phyloP scores from a whole-genome alignment of 1,140 invertebrate genomes.

The Ceratina japonica region DNA sequence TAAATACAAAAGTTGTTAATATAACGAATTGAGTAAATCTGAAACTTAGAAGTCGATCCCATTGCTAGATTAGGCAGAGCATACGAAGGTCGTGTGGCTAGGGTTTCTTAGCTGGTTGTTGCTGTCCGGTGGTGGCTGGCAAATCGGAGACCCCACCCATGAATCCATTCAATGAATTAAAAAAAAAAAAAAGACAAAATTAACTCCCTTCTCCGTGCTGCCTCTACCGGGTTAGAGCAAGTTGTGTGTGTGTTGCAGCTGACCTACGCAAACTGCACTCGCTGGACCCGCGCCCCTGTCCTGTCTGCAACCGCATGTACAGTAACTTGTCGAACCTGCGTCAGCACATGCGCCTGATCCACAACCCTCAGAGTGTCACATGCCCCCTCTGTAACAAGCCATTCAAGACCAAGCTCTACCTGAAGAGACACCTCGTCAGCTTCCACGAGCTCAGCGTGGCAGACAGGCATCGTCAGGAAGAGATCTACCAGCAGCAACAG shows the following conservation, averaged over 20 bases:
- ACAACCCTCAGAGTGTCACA: constrained; percentile 87
- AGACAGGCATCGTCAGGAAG: constrained; percentile 76
- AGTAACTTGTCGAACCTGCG: constrained; percentile 89
- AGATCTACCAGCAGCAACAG: constrained; percentile 77
- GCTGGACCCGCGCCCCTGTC: constrained; percentile 85
- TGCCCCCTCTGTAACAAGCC: constrained; percentile 87
- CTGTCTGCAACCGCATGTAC: constrained; percentile 88
- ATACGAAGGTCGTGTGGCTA: constrained; percentile 64
- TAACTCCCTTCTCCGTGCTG: constrained; percentile 78
- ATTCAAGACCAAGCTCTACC: constrained; percentile 89
- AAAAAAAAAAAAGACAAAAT: constrained; percentile 28
- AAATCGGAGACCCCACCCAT: constrained; percentile 52
- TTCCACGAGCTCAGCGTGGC: constrained; percentile 80
- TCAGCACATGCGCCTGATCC: constrained; percentile 89
- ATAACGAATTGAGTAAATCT: too few relatives aligned
- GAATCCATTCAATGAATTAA: constrained; percentile 38
- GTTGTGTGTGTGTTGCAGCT: constrained; percentile 81
- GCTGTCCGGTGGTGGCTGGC: constrained; percentile 80
- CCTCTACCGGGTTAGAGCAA: constrained; percentile 80
- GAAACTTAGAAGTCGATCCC: constrained; percentile 24
- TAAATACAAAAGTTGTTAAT: too few relatives aligned
- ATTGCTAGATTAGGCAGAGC: constrained; percentile 38
- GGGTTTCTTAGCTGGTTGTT: constrained; percentile 79
- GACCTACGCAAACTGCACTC: constrained; percentile 83
- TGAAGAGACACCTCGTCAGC: constrained; percentile 84